Evolutionary conservation across 2,113 vertebrate species (phyloP), one percentile per base, ranked within the genome.

Genomic region (Pluvialis apricaria): DNA sequence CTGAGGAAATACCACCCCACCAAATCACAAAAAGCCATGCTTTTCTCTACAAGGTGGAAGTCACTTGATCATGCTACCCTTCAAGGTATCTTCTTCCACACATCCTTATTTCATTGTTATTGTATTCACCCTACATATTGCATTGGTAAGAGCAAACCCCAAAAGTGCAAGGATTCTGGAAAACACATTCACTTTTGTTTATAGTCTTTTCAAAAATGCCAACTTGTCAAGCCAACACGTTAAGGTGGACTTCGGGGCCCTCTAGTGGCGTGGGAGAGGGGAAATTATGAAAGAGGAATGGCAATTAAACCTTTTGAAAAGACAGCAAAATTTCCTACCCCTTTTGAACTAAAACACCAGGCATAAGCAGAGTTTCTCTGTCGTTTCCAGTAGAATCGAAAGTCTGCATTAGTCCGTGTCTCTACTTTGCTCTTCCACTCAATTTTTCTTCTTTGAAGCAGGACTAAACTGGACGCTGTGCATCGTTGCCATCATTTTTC

Each of bases 241-340:
- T 97, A 40, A 45, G 25, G 13, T 64, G 97, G 96, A 84, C 65
- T 96, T 92, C 9, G 38, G 92, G 61, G 84, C 96, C 97, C 97
- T 97, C 97, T 97, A 96, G 96, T 95, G 97, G 96, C 24, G 5
- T 11, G 9, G 8, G 5, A 31, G 31, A 11, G 26, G 5, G 17
- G 13, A 61, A 45, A 60, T 25, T 18, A 14, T 6, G 29, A n/a
- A 61, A 85, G 20, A 54, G 16, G 34, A 18, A 24, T 12, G 15
- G 11, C 36, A 32, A 64, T 11, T 60, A 64, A 42, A 25, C 15
- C 31, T 84, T n/a, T 13, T 49, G 38, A 55, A 83, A 83, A 31
- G 8, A 4, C 29, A 3, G 29, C 12, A 32, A 12, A 17, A 26
- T 40, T 64, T 83, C 45, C 40, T 51, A 15, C 4, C 0, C 1